Percentiles rank a stretch among this genome's conserved stretches.
These are phyloP conservation scores for Campoletis raptor DNA, from an alignment of 2,888 invertebrate genomes.

Conservation along the genomic window DNA sequence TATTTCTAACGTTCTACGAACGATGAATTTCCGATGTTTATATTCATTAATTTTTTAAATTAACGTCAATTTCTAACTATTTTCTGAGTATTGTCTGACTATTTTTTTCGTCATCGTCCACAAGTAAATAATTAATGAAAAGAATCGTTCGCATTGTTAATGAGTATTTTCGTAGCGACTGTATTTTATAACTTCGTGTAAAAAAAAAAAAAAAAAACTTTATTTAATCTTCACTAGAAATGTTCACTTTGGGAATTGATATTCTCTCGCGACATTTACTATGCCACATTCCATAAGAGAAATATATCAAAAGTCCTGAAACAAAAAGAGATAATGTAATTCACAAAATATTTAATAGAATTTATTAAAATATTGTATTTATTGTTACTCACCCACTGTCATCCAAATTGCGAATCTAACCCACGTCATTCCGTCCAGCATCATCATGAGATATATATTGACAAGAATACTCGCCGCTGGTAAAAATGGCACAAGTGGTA, in stretches of 20 bases:
- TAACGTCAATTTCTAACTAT: no score
- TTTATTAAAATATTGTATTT: conserved; percentile 5
- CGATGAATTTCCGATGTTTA: background rate
- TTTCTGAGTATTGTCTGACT: no score
- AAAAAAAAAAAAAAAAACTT: no score
- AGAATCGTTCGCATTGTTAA: conserved; percentile 5
- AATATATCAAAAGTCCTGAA: conserved; percentile 90
- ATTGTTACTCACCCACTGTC: conserved; percentile 88
- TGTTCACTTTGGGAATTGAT: conserved; percentile 32
- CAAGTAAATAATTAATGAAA: conserved; percentile 11
- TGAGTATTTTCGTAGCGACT: conserved; percentile 38
- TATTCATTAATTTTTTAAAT: background rate
- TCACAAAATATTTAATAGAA: background rate
- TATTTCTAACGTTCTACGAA: background rate
- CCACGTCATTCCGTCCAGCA: conserved; percentile 93
- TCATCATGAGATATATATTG: conserved; percentile 94
- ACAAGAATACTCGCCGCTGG: conserved; percentile 93
- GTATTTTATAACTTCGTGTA: background rate
- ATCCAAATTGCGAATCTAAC: conserved; percentile 94
- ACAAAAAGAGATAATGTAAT: background rate
- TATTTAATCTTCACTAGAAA: conserved; percentile 23
- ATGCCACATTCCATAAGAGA: conserved; percentile 90
- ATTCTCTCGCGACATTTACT: conserved; percentile 85
- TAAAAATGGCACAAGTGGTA: conserved; percentile 93
- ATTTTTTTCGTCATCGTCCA: background rate